Evolutionary conservation across 2,888 invertebrate genomes (phyloP), one percentile per base, ranked within the genome.

Genomic region (Ganaspis brasiliensis): DNA sequence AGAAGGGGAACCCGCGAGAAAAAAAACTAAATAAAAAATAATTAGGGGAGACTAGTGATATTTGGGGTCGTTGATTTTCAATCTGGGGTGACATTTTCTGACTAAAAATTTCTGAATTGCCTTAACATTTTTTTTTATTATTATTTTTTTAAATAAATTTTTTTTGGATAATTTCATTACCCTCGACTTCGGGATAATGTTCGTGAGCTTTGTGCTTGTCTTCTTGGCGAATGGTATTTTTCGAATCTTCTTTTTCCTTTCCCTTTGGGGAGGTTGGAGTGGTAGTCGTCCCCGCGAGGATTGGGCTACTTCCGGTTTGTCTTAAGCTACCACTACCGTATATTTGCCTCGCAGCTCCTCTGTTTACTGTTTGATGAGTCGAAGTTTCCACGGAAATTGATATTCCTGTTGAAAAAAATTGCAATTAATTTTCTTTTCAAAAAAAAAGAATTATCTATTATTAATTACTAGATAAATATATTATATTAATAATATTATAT

Each of bases 291-390:
- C 81, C 86, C n/a, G 79, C 71, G 21, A 83, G 74, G 77, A 89
- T 80, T 81, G 93, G 91, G 85, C 91, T 86, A 79, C 91, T 86
- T 81, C 93, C 90, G 81, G 92, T 88, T 21, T 92, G 92, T 83
- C 94, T 89, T 80, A 93, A 86, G 56, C 92, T 92, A 72, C 93
- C 93, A 9, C 93, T 93, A 61, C 93, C 93, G 83, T 92, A 93
- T 92, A 94, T 93, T 86, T 93, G 93, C 35, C 94, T 91, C 81
- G 93, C 92, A 85, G 94, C 90, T 87, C 93, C 93, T 45, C 92
- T 93, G 84, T 93, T 93, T 84, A 93, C 92, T 0, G 93, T 93
- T 1, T 93, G 92, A 74, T 93, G 93, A n/a, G 90, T 87, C 56
- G 89, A 81, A 6, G 88, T 86, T 75, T 89, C 88, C 59, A 82